Base-by-base conservation (phyloP, 2,888 invertebrate genomes). In the Cylloceria caligata region DNA sequence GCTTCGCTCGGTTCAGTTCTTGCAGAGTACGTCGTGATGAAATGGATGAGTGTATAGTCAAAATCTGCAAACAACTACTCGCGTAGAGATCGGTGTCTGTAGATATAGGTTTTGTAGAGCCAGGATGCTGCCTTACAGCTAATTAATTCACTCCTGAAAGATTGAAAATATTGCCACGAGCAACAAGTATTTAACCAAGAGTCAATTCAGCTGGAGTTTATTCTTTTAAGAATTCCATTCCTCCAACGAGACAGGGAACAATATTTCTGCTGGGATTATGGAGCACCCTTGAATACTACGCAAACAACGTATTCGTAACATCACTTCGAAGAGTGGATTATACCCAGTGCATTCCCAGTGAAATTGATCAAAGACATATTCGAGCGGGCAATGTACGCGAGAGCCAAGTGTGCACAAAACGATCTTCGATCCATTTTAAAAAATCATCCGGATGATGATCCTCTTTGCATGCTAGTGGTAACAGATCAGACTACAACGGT, bases 341-440 rank as follows among this genome's bases (percentile, higher is more conserved):
- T 67, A n/a, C n/a, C 24, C 24, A 47, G 52, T 39, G 39, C 24
- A 80, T 80, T 71, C 75, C 39, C 11, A 30, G 34, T 57, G 27
- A 47, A 45, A 19, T 71, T 65, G 47, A 80, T 80, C 80, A 80
- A 75, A 75, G 80, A 65, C 69, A 75, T 71, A 71, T 65, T 57
- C 34, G 34, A 60, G 16, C 7, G 57, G 57, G 57, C 34, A 60
- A 36, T 34, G 34, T 34, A 19, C 57, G 34, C 16, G 11, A 52
- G 52, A 52, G 52, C 27, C 21, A 34, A 68, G 39, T 47, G 55
- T 36, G 64, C 62, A 3, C 69, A 16, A 47, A 36, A 65, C 64
- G 45, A 47, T 71, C 65, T 45, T 49, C 71, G 13, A 71, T 65
- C 65, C 65, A 65, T 75, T 75, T 75, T 71, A 27, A 36, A 65